Evolutionary conservation across 2,113 vertebrate species (phyloP), one percentile per base, ranked within the genome.

Genomic region (Miniopterus natalensis): DNA sequence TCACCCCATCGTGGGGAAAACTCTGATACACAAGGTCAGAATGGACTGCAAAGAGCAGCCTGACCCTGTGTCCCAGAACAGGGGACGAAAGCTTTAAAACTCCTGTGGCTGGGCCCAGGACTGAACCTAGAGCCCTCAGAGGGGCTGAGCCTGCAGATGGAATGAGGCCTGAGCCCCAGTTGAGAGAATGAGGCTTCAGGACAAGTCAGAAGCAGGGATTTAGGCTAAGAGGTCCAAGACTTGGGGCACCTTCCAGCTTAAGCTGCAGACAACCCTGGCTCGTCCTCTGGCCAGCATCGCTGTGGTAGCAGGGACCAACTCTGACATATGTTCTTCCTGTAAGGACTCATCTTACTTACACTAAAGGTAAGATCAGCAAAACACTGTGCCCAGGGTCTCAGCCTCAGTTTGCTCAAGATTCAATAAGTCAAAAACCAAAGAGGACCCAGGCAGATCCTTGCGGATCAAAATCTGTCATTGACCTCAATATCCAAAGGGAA

Each of bases 311-410:
- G n/a, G n/a, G 66, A 20, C 23, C 36, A 61, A 8, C 17, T 31
- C 21, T 13, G 17, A 55, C 42, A 9, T 0, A 0, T 5, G 3
- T 25, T 17, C 61, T 53, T 4, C n/a, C 79, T 18, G 3, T 17
- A 14, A 65, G n/a, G 6, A 14, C 20, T 49, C 29, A 59, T 84
- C 66, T 84, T 17, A 59, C 20, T 31, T 21, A 45, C 9, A 12
- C 2, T 15, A 53, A 59, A 75, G 40, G 23, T 23, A 29, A 6
- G 6, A 14, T 20, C 53, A 1, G 31, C 17, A 11, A n/a, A 65
- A 84, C 15, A 8, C 55, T 40, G 4, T 78, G 17, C 49, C 53
- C 12, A 20, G 5, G 3, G 8, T 49, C n/a, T 55, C 1, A 15
- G 12, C 27, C 51, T 92, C 66, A 20, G 49, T 42, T 49, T 75